Base-by-base conservation (phyloP, 2,113 vertebrate genomes). In the Boulengeromyrus knoepffleri region DNA sequence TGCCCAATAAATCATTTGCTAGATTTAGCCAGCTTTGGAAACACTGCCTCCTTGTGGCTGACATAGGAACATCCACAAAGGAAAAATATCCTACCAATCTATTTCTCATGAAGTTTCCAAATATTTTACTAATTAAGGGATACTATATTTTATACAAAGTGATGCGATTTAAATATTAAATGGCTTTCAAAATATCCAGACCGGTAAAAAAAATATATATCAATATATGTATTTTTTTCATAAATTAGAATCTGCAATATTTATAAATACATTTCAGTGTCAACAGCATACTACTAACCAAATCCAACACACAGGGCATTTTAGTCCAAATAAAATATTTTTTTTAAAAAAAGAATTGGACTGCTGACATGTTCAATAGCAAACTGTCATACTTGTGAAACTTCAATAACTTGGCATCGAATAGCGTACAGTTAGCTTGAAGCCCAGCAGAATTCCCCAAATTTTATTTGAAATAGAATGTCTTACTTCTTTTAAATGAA, bases 41-140 rank as follows among this genome's bases (percentile, higher is more conserved):
- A 92, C 91, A 93, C 93, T 92, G 92, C 92, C 95, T 93, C 94
- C 93, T 91, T 92, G 94, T 93, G 95, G 94, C 91, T 90, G 85
- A 85, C 89, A 52, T 42, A 12, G 21, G 31, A 46, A 88, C 56
- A 53, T 10, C 36, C 53, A 21, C 36, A 88, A 52, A n/a, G 85
- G 85, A 27, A 87, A 52, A 50, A 50, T 12, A 87, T 47, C 45
- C 12, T 36, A 74, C 31, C 13, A 17, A 19, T 19, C 2, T 39
- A 39, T 39, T 39, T 77, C 70, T 19, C 12, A 6, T 36, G 27
- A 31, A 42, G 31, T 39, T 80, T 17, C 36, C 74, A 80, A 42
- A 42, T 42, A 74, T 80, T 39, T 80, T 77, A 77, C 31, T 39
- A 77, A 42, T 19, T 42, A 42, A 7, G 70, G 36, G 6, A 39